These are phyloP conservation scores for Anas platyrhynchos DNA, from an alignment of 2,113 vertebrate species.

Conservation along the genomic window DNA sequence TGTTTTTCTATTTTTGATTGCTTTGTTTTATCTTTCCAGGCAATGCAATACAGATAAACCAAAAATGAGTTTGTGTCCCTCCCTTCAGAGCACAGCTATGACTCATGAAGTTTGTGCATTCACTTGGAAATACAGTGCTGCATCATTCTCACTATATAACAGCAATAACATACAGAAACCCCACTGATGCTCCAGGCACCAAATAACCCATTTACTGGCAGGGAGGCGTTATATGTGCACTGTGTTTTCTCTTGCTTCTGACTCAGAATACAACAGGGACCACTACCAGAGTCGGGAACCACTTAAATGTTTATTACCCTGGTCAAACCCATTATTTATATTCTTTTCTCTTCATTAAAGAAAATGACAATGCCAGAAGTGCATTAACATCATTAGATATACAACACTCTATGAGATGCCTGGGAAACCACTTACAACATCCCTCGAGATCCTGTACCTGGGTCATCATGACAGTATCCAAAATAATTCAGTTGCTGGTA, in stretches of 20 bases:
- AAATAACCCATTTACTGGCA: constrained; percentile 12
- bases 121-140: not conserved
- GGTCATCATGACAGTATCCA: not conserved
- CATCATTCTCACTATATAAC: not conserved
- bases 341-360: not conserved
- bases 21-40: not conserved
- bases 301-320: not conserved
- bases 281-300: not conserved
- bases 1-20: not conserved
- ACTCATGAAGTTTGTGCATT: constrained; percentile 12
- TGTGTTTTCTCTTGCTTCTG: not conserved
- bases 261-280: not conserved
- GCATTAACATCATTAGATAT: not conserved
- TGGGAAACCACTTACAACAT: not conserved
- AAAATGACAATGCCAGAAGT: not conserved
- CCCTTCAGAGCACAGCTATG: not conserved
- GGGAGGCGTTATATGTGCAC: not conserved
- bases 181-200: not conserved
- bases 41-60: not conserved
- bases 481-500: not conserved
- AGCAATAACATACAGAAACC: not conserved
- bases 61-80: not conserved
- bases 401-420: not conserved
- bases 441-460: not conserved
- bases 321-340: not conserved